phyloP scores from a whole-genome alignment of 1,140 invertebrate species.

The Nephotettix cincticeps region DNA sequence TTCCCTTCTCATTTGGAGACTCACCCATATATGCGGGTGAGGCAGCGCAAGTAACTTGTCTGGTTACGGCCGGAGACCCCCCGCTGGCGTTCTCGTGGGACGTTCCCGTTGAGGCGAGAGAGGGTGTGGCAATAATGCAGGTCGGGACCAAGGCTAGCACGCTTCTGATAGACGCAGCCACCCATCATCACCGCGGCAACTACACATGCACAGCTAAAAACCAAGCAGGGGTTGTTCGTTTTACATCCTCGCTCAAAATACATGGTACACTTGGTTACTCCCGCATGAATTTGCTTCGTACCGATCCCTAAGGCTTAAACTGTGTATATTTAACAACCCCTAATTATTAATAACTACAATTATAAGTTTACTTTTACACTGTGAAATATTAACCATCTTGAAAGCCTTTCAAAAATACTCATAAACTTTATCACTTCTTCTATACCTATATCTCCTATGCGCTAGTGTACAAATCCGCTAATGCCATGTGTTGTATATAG shows the following conservation, averaged over 20 bases:
- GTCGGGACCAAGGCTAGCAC: conserved; percentile 43
- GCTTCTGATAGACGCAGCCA: conserved; percentile 69
- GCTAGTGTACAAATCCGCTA: not conserved
- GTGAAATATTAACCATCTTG: not conserved
- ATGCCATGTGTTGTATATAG: conserved; percentile 46
- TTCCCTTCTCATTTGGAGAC: conserved; percentile 65
- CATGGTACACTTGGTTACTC: conserved; percentile 54
- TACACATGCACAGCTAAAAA: conserved; percentile 75
- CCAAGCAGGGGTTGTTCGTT: conserved; percentile 66
- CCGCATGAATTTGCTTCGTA: not conserved
- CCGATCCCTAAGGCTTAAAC: not conserved
- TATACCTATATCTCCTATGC: not conserved
- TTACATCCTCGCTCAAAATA: conserved; percentile 64
- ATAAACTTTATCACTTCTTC: not conserved
- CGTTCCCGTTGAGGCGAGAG: not conserved
- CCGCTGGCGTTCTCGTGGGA: conserved; percentile 45
- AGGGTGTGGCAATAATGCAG: conserved; percentile 37
- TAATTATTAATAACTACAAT: not conserved
- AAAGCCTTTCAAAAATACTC: not conserved
- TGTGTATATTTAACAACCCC: not conserved
- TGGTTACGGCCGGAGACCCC: conserved; percentile 46
- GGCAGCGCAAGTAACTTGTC: conserved; percentile 45
- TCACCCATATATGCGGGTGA: conserved; percentile 51
- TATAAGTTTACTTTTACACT: not conserved
- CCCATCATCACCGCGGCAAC: conserved; percentile 59